Conservation (phyloP, 2,888 invertebrate genomes). For the Amorpha juglandis region DNA sequence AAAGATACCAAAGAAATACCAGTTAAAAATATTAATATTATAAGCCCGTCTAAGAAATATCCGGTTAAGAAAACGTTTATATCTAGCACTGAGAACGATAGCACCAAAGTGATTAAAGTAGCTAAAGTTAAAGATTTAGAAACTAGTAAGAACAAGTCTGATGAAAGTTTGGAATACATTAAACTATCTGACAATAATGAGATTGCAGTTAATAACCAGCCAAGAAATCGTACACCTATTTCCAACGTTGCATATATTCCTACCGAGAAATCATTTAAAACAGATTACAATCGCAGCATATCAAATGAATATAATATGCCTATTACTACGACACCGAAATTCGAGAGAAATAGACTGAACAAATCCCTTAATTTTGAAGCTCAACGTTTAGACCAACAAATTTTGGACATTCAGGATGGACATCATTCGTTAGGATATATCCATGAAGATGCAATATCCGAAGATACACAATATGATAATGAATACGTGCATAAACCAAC, state of each 20-base stretch:
- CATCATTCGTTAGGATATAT: slow-evolving; percentile 78
- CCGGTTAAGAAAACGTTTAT: slow-evolving; percentile 74
- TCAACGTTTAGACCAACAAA: slow-evolving; percentile 78
- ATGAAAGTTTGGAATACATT: slow-evolving; percentile 77
- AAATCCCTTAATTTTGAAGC: slow-evolving; percentile 79
- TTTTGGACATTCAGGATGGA: slow-evolving; percentile 78
- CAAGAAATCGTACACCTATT: slow-evolving; percentile 78
- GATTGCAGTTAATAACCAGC: slow-evolving; percentile 79
- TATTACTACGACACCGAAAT: slow-evolving; percentile 70
- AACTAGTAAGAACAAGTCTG: slow-evolving; percentile 72
- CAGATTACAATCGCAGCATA: slow-evolving; percentile 68
- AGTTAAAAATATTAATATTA: slow-evolving; percentile 70
- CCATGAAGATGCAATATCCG: slow-evolving; percentile 63
- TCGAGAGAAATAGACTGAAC: slow-evolving; percentile 79
- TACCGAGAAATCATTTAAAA: slow-evolving; percentile 65
- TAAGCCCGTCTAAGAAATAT: slow-evolving; percentile 81
- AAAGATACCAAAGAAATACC: slow-evolving; percentile 78
- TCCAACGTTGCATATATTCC: slow-evolving; percentile 74
- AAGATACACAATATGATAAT: slow-evolving; percentile 50
- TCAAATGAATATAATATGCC: slow-evolving; percentile 70
- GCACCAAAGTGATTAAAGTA: slow-evolving; percentile 72
- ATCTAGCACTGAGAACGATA: slow-evolving; percentile 69
- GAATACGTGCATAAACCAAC: slow-evolving; percentile 70
- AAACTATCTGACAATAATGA: slow-evolving; percentile 76
- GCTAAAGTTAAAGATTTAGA: slow-evolving; percentile 79